Conservation (phyloP, 2,113 vertebrate species). For the Phylloscopus whistleri region DNA sequence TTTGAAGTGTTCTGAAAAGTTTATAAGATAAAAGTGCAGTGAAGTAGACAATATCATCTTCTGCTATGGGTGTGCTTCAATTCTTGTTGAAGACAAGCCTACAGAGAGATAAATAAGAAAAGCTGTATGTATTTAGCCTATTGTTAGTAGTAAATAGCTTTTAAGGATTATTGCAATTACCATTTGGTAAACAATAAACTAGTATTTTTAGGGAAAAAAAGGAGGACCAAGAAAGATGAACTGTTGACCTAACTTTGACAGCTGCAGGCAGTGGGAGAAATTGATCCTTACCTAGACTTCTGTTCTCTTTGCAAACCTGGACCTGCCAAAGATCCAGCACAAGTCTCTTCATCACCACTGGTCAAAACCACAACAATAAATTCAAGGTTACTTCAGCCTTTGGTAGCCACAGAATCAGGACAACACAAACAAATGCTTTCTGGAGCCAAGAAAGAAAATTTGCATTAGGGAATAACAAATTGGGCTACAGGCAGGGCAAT, state of each 20-base stretch:
- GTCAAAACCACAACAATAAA: background rate
- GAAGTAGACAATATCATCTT: background rate
- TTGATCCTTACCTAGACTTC: background rate
- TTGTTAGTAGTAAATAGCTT: background rate
- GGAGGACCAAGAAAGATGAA: background rate
- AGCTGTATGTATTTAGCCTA: background rate
- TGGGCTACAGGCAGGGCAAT: accelerated
- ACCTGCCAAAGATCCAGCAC: background rate
- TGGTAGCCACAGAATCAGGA: background rate
- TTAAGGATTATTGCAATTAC: background rate
- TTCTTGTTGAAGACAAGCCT: background rate
- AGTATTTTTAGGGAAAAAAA: background rate
- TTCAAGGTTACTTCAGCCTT: background rate
- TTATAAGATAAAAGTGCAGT: background rate
- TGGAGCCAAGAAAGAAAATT: background rate
- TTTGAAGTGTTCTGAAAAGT: background rate
- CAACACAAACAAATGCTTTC: background rate
- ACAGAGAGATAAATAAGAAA: background rate
- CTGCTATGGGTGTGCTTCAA: background rate
- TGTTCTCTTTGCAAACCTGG: background rate
- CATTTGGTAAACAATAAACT: background rate
- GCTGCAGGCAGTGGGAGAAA: background rate
- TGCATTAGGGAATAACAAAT: background rate
- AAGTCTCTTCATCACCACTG: background rate
- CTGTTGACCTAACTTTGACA: background rate